A percentile compares a stretch with the other conserved stretches of the same genome.
Conservation (phyloP, 2,888 invertebrate species). For the Stenodera caucasica region DNA sequence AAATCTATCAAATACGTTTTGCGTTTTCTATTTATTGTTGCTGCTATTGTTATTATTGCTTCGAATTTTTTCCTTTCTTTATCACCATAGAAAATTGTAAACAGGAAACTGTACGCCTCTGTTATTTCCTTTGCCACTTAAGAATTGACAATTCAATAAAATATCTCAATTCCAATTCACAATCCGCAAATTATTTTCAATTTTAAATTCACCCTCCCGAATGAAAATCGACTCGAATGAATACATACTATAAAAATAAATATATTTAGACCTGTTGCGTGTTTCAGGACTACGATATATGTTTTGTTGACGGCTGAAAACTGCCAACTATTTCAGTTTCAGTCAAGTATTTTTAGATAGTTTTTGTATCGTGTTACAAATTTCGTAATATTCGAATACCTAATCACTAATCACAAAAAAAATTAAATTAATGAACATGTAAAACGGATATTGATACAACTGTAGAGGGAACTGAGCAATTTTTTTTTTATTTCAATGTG, state of each 20-base stretch:
- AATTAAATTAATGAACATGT: no score
- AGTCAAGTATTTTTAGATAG: constrained; percentile 1
- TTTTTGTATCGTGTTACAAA: not conserved
- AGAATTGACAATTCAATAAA: not conserved
- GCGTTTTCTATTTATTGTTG: not conserved
- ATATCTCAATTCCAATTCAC: not conserved
- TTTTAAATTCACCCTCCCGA: not conserved
- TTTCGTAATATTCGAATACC: no score
- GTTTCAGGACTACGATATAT: not conserved
- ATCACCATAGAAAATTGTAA: not conserved
- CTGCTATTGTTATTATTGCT: not conserved
- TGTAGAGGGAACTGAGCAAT: no score
- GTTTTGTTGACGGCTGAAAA: not conserved
- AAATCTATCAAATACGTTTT: constrained; percentile 6
- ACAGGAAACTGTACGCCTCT: not conserved
- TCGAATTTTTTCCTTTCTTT: not conserved
- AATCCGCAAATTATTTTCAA: not conserved
- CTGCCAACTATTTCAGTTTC: constrained; percentile 4
- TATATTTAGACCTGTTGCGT: constrained; percentile 9
- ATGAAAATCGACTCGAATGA: not conserved
- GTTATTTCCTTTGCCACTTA: not conserved
- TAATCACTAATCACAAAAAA: no score
- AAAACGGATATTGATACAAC: no score
- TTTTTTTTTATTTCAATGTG: no score
- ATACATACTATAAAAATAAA: not conserved